Evolutionary conservation across 2,888 invertebrate genomes (phyloP), one percentile per base, ranked within the genome.

Genomic region (Incurvaria masculella): DNA sequence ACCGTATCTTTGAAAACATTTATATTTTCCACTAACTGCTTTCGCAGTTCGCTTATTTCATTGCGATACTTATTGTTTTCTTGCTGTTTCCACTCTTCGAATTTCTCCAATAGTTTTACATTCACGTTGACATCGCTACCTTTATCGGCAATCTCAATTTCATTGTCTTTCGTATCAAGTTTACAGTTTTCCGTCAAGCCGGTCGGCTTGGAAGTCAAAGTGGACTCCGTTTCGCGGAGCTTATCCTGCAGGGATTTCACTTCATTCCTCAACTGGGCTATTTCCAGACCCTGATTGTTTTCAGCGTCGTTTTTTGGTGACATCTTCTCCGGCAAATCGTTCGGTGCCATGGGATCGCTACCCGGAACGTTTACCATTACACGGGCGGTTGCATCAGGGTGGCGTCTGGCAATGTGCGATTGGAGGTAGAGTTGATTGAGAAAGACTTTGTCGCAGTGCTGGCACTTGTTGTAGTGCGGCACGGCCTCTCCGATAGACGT

Each of bases 381-480:
- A n/a, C n/a, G n/a, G n/a, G n/a, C n/a, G 38, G 57, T 49, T 11
- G 62, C 48, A 51, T 66, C 63, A 4, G 62, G 51, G 61, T 88
- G 88, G 23, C 87, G 72, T 54, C 87, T 74, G 52, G 74, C 69
- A 42, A 84, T 66, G 58, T 88, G 88, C 42, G 84, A 81, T 61
- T 78, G 79, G 50, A 86, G 70, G 61, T 84, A 87, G 49, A 83
- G 75, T 57, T 84, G 81, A 52, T 85, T 82, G 44, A 85, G 65
- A 61, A 88, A 88, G 8, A 82, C 79, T 67, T 88, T 88, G n/a
- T 81, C 79, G 57, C 88, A 88, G 58, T 81, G 78, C 38, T 66
- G 71, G 58, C 88, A 88, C 73, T 84, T 79, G 52, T 78, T 76
- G 51, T 74, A 74, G 49, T 80, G 81, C 39, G 66, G 57, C 21